Percentiles rank a stretch among this genome's conserved stretches.
phyloP scores from a whole-genome alignment of 2,888 invertebrate genomes.

The Magallana nippona region DNA sequence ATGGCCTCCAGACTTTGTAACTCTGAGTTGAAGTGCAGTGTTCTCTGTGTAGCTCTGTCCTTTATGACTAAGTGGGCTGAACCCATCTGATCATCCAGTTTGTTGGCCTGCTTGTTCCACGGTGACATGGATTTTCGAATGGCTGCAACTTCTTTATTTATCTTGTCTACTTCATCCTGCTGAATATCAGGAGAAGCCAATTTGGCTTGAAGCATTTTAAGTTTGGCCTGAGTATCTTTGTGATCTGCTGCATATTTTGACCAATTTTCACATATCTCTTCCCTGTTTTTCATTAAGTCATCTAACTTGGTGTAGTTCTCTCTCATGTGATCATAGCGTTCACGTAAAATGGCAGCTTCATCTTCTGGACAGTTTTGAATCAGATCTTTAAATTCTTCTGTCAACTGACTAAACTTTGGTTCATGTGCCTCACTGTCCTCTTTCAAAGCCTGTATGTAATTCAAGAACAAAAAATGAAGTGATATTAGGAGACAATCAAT shows the following conservation, averaged over 20 bases:
- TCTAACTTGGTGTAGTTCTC: constrained; percentile 85
- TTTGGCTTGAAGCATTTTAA: constrained; percentile 90
- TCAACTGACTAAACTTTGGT: constrained; percentile 88
- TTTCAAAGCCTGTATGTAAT: constrained; percentile 85
- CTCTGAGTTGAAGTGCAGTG: constrained; percentile 74
- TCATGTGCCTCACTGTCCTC: constrained; percentile 93
- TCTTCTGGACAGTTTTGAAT: constrained; percentile 86
- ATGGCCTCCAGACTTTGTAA: constrained; percentile 68
- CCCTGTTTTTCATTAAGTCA: constrained; percentile 72
- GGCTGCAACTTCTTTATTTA: constrained; percentile 86
- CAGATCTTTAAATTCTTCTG: constrained; percentile 90
- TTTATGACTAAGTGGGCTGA: constrained; percentile 73
- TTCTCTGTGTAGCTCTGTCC: constrained; percentile 74
- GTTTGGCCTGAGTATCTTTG: constrained; percentile 88
- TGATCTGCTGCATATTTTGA: constrained; percentile 90
- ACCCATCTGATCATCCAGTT: constrained; percentile 74
- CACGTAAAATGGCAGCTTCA: constrained; percentile 87
- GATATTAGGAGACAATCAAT: not conserved
- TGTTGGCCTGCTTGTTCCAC: constrained; percentile 69
- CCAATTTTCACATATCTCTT: constrained; percentile 82
- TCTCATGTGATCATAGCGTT: constrained; percentile 88
- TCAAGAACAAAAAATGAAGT: not conserved
- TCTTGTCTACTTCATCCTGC: constrained; percentile 85
- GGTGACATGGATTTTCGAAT: constrained; percentile 81
- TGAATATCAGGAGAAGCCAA: constrained; percentile 87